Evolutionary conservation across 2,113 vertebrate species (phyloP), one percentile per base, ranked within the genome.

Genomic region (Tragelaphus scriptus): DNA sequence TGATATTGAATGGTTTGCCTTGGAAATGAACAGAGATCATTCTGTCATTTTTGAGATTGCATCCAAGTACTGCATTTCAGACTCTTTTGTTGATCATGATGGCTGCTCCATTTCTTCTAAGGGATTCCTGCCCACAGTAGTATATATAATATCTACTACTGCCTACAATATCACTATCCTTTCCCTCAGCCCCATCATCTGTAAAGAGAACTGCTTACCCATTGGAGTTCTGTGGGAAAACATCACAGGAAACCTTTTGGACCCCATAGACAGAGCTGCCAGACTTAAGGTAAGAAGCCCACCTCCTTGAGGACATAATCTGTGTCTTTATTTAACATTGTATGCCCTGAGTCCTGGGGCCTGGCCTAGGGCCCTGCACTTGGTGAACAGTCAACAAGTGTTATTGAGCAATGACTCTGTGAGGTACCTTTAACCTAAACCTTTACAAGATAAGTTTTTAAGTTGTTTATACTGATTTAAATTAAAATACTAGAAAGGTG

Each of bases 401-500:
- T 84, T 87, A 51, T 51, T 87, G 21, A 96, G 23, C 86, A 82
- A 61, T 89, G 23, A 94, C 25, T 96, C 80, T 79, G 23, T 86
- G 59, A 90, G 71, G 8, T 1, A 56, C 21, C 55, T 94, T 97
- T 13, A 26, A 95, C 23, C 32, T 88, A 92, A 90, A 92, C 15
- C 19, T 89, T 84, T 86, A 28, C 44, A 96, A 90, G 49, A 68
- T 85, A 92, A 53, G 9, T 88, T 36, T 96, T 65, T 15, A 95
- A 58, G 26, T 61, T 89, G 11, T 80, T 97, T 94, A 89, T 88
- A 53, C 55, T 95, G 49, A 59, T 85, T 91, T 91, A 49, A 96
- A 91, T 88, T 94, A 96, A 93, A 97, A 93, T 80, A 14, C 55
- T 26, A 90, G 84, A 77, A 95, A 92, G 32, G 17, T 63, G 1